Evolutionary conservation across 2,888 invertebrate genomes (phyloP).

Genomic region (Chaitophorus viminalis): DNA sequence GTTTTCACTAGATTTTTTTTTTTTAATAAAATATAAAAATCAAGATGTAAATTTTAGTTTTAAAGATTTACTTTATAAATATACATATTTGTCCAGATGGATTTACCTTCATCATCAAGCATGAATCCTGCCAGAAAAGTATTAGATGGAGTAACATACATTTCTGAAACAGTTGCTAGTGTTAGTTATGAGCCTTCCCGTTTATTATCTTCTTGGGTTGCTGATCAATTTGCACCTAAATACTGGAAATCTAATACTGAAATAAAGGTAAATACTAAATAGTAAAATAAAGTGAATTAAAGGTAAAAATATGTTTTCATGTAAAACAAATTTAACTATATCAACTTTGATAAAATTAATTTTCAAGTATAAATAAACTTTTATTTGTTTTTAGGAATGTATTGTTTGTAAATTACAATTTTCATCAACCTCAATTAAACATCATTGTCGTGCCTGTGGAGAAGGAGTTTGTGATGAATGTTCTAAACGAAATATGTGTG

Average conservation of each 20-base stretch:
- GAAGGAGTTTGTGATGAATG: slow-evolving; percentile 82
- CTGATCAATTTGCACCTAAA: slow-evolving; percentile 80
- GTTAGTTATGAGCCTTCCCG: slow-evolving; percentile 79
- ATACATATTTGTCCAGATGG: slow-evolving; percentile 39
- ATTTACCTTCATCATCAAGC: slow-evolving; percentile 66
- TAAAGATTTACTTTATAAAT: background rate
- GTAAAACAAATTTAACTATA: background rate
- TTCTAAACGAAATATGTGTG: slow-evolving; percentile 74
- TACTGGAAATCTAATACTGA: slow-evolving; percentile 84
- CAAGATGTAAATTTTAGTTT: background rate
- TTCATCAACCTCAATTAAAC: slow-evolving; percentile 72
- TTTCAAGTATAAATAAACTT: background rate
- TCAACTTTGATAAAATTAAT: slow-evolving; percentile 12
- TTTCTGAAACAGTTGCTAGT: slow-evolving; percentile 74
- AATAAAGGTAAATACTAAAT: slow-evolving; percentile 72
- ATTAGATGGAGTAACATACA: slow-evolving; percentile 74
- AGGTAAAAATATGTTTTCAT: background rate
- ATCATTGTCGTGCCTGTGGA: slow-evolving; percentile 83
- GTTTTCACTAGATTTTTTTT: no score
- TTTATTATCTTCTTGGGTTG: slow-evolving; percentile 77
- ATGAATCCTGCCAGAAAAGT: slow-evolving; percentile 74
- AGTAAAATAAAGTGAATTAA: slow-evolving; percentile 9
- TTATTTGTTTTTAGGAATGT: slow-evolving; percentile 71
- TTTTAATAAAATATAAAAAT: background rate
- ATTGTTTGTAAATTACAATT: slow-evolving; percentile 74